These are phyloP conservation scores for Eumacrocentrus americanus DNA, from an alignment of 2,888 invertebrate species.

Conservation along the genomic window DNA sequence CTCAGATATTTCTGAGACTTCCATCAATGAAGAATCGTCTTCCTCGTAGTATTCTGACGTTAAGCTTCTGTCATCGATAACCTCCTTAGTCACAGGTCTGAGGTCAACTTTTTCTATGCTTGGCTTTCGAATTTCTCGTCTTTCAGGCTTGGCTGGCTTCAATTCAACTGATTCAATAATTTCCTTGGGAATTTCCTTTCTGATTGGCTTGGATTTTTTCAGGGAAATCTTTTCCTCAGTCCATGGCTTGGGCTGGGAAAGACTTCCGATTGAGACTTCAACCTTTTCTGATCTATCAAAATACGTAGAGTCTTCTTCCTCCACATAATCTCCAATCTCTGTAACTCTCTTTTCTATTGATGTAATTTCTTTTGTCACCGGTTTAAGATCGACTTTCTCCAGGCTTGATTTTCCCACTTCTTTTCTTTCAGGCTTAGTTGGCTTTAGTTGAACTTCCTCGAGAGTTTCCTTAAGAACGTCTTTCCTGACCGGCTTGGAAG, in stretches of 20 bases:
- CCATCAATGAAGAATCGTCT: conserved; percentile 31
- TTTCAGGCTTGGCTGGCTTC: conserved; percentile 66
- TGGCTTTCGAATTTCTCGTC: conserved; percentile 45
- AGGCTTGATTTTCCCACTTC: conserved; percentile 42
- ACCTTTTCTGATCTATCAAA: conserved; percentile 35
- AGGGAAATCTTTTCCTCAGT: conserved; percentile 70
- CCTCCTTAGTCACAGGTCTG: conserved; percentile 41
- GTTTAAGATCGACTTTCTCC: conserved; percentile 39
- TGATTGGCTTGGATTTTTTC: conserved; percentile 61
- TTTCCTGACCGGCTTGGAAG: conserved; percentile 58
- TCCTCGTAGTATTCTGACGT: conserved; percentile 37
- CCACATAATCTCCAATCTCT: conserved; percentile 36
- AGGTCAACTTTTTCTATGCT: conserved; percentile 44
- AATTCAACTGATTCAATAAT: conserved; percentile 63
- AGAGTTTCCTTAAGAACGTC: conserved; percentile 56
- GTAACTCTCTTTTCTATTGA: conserved; percentile 16
- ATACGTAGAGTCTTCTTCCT: conserved; percentile 43
- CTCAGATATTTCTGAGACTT: conserved; percentile 32
- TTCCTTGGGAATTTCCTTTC: conserved; percentile 59
- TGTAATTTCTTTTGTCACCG: conserved; percentile 29
- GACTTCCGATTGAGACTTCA: conserved; percentile 24
- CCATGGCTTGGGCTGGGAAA: conserved; percentile 63
- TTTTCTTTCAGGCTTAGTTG: conserved; percentile 63
- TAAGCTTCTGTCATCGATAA: conserved; percentile 34
- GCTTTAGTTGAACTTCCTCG: conserved; percentile 65